phyloP scores from a whole-genome alignment of 1,140 invertebrate genomes.

The Nephila pilipes region DNA sequence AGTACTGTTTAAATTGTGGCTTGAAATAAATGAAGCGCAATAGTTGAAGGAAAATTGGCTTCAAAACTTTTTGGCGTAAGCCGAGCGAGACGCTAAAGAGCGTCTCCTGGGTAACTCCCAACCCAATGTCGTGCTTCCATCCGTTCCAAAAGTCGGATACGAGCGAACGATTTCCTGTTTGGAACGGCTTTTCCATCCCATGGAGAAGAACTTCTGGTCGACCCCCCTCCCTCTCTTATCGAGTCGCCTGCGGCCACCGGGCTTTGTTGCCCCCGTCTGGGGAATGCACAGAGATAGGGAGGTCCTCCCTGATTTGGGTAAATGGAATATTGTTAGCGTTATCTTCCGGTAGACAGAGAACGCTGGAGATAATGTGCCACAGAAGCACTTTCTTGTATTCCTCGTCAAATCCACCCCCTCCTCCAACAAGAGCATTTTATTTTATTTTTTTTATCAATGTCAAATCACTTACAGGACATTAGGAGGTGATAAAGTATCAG shows the following conservation, averaged over 20 bases:
- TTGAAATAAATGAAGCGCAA: too few species aligned
- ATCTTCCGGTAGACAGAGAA: conserved; percentile 21
- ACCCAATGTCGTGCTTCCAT: conserved; percentile 63
- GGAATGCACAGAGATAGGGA: neutral
- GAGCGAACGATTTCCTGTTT: conserved; percentile 69
- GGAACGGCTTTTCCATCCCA: conserved; percentile 62
- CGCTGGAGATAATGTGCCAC: conserved; percentile 12
- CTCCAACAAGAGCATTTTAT: too few species aligned
- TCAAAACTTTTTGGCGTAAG: neutral
- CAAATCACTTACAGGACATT: neutral
- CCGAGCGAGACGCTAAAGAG: neutral
- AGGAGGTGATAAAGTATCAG: neutral
- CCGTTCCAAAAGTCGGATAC: conserved; percentile 68
- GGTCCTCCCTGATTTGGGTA: conserved; percentile 15
- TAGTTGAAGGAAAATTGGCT: too few species aligned
- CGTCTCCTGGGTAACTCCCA: neutral
- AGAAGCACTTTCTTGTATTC: conserved; percentile 25
- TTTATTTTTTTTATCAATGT: too few species aligned
- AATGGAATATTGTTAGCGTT: conserved; percentile 41
- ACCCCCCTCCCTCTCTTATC: conserved; percentile 55
- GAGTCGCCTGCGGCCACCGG: conserved; percentile 47
- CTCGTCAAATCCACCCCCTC: neutral
- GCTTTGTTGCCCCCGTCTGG: conserved; percentile 21
- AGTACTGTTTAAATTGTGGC: too few species aligned
- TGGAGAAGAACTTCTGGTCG: conserved; percentile 33